Percentiles rank a stretch among this genome's conserved stretches.
These are phyloP conservation scores for Ophion slaviceki DNA, from an alignment of 2,888 invertebrate genomes.

Conservation along the genomic window DNA sequence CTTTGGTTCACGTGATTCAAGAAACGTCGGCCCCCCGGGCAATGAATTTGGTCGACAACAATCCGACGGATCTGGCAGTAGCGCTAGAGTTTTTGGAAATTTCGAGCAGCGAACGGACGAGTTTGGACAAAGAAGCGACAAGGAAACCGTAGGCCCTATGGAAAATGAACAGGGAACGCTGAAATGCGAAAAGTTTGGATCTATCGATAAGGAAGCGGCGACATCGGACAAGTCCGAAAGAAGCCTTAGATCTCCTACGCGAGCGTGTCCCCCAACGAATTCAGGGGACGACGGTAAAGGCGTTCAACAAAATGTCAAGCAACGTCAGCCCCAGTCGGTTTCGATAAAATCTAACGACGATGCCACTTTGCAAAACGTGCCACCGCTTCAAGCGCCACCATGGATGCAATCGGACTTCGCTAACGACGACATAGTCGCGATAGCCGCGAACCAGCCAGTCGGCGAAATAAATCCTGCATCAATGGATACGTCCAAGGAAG, in stretches of 20 bases:
- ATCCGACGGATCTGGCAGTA: slow-evolving; percentile 48
- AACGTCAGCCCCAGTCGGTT: slow-evolving; percentile 6
- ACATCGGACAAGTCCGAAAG: slow-evolving; percentile 31
- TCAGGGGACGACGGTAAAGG: slow-evolving; percentile 30
- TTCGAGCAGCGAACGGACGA: slow-evolving; percentile 42
- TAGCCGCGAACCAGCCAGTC: slow-evolving; percentile 25
- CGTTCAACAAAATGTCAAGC: slow-evolving; percentile 1
- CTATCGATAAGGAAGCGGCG: slow-evolving; percentile 20
- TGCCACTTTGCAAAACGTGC: slow-evolving; percentile 43
- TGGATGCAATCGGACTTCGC: slow-evolving; percentile 69
- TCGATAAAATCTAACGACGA: slow-evolving; percentile 5
- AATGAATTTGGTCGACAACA: slow-evolving; percentile 68
- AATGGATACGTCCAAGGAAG: slow-evolving; percentile 14
- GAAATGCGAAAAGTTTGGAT: slow-evolving; percentile 30
- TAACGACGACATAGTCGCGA: slow-evolving; percentile 56
- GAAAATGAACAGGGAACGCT: slow-evolving; percentile 27
- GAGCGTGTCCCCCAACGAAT: background rate
- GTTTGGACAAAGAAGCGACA: slow-evolving; percentile 20
- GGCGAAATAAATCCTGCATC: slow-evolving; percentile 4
- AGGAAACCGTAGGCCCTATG: slow-evolving; percentile 25
- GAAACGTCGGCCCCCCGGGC: slow-evolving; percentile 62
- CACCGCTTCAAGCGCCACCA: slow-evolving; percentile 72
- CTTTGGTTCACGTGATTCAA: slow-evolving; percentile 63
- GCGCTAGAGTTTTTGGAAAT: slow-evolving; percentile 55
- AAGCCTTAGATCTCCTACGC: slow-evolving; percentile 20